phyloP scores from a whole-genome alignment of 2,888 invertebrate genomes.

The Dolomedes plantarius region DNA sequence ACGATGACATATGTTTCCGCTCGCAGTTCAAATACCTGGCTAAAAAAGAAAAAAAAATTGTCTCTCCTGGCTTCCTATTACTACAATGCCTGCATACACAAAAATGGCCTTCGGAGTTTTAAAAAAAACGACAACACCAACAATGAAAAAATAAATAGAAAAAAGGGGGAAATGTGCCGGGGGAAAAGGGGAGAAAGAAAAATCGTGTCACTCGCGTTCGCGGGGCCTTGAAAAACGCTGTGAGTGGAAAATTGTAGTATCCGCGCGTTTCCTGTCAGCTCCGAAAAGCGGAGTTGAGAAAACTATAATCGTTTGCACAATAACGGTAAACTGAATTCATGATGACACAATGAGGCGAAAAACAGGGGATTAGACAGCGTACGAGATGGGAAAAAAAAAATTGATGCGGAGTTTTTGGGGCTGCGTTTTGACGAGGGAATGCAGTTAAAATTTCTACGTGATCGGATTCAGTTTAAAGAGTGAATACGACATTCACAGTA shows the following conservation, averaged over 20 bases:
- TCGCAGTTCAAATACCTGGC: not conserved
- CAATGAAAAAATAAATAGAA: not conserved
- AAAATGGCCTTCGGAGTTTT: not conserved
- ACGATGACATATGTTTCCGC: constrained; percentile 12
- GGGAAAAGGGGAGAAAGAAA: not conserved
- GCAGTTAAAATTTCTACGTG: too few species aligned
- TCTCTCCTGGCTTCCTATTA: constrained; percentile 4
- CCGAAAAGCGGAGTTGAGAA: not conserved
- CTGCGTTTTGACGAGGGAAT: too few species aligned
- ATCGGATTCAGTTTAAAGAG: too few species aligned
- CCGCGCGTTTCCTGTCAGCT: not conserved
- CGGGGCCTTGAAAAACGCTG: not conserved
- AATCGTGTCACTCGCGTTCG: not conserved
- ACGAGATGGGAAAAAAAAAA: too few species aligned
- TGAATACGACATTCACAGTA: too few species aligned
- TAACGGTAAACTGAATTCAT: not conserved
- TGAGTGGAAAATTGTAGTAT: constrained; percentile 10
- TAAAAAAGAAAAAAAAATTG: not conserved
- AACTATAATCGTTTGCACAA: not conserved
- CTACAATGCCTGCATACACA: constrained; percentile 18
- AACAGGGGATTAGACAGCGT: too few species aligned
- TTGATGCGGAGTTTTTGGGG: too few species aligned
- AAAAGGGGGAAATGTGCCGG: not conserved
- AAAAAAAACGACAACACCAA: not conserved
- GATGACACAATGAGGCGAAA: not conserved